Evolutionary conservation across 2,888 invertebrate species (phyloP), one percentile per base, ranked within the genome.

Genomic region (Cephus pulcher): DNA sequence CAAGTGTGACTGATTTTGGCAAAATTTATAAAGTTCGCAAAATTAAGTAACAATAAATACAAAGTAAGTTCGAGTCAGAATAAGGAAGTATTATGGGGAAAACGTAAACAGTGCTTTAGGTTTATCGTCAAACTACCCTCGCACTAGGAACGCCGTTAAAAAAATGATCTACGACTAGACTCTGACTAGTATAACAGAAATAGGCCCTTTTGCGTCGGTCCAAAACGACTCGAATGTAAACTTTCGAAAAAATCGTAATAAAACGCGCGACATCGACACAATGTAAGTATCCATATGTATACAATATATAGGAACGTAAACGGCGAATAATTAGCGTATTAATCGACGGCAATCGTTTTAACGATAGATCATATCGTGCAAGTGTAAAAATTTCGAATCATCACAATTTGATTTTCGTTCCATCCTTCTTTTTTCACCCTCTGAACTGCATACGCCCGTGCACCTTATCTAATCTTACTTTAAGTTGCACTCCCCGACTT

Each of bases 341-440:
- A 34, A 71, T 71, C 71, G 71, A 71, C 71, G 71, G 71, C 71
- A 34, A 71, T 71, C 71, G 71, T 71, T 71, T 71, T 71, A 34
- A 71, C 71, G 71, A 71, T 34, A 71, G 71, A 32, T 34, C 33
- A 32, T 32, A 71, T 71, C 71, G 56, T 56, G 56, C 56, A 23
- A 77, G 78, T 84, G 81, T 80, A 82, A 82, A 82, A 82, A 80
- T 78, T 76, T 81, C 75, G 75, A 79, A 80, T 78, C 76, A 83
- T 82, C 80, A 73, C 82, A 83, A 78, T 80, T 79, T 74, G 77
- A 30, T 56, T 56, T 56, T 56, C 56, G 56, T 56, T 56, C 23
- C 23, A 23, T 56, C 56, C 56, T 56, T 56, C 33, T 56, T 40
- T 40, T 56, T 23, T 56, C 56, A 23, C 56, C 56, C 23, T 56